Percentiles rank a stretch among this genome's conserved stretches.
Conservation (phyloP, 2,113 vertebrate species). For the Sclerurus mexicanus region DNA sequence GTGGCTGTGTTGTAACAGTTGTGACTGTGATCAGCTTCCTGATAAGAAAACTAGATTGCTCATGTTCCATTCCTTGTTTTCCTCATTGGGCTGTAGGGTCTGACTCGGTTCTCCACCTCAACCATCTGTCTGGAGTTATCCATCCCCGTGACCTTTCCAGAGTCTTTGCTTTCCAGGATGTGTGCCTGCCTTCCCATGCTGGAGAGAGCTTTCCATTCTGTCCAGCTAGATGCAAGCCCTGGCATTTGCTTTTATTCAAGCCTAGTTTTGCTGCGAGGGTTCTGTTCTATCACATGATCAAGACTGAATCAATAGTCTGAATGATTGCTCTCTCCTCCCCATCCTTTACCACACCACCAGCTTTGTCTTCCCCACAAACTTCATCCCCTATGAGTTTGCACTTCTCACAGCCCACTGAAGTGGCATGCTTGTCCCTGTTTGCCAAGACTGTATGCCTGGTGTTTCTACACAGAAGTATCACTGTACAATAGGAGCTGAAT, state of each 20-base stretch:
- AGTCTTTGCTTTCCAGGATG: background rate
- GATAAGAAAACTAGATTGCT: background rate
- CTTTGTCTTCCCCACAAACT: background rate
- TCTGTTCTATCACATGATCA: background rate
- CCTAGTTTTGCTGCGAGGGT: background rate
- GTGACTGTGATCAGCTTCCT: background rate
- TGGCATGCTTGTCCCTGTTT: fast-evolving
- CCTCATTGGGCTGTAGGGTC: background rate
- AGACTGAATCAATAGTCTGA: background rate
- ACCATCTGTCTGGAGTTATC: background rate
- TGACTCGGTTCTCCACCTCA: background rate
- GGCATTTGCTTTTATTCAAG: background rate
- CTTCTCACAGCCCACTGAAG: background rate
- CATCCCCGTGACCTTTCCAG: background rate
- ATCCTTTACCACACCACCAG: background rate
- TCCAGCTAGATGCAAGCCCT: background rate
- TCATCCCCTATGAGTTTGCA: background rate
- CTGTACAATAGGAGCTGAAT: background rate
- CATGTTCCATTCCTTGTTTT: background rate
- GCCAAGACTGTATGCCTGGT: fast-evolving
- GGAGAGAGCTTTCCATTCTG: background rate
- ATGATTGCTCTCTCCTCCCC: background rate
- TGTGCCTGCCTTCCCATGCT: background rate
- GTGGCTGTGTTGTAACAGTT: background rate
- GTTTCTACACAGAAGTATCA: background rate